Conservation (phyloP, 2,888 invertebrate species). For the Drosophila meridionalis region DNA sequence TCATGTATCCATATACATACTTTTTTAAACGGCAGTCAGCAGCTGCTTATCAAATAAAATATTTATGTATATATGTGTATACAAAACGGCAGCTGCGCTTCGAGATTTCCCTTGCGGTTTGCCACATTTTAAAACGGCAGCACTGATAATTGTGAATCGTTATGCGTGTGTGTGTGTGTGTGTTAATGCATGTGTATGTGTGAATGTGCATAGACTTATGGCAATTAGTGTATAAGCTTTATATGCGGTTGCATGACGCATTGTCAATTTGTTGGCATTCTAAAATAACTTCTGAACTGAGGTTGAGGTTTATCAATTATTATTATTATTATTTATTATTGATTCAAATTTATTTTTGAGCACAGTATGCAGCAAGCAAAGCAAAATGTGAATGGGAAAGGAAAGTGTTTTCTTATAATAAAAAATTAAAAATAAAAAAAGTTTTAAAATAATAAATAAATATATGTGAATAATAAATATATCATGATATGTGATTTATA, state of each 20-base stretch:
- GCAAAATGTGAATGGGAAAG: neutral
- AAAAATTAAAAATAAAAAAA: too few relatives aligned
- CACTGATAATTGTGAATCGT: conserved; percentile 13
- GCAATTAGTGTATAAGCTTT: conserved; percentile 25
- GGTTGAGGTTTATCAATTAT: neutral
- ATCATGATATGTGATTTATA: too few relatives aligned
- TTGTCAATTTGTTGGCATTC: conserved; percentile 2
- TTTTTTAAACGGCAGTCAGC: conserved; percentile 18
- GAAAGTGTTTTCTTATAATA: neutral
- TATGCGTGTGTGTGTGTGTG: neutral
- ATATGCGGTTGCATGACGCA: conserved; percentile 17
- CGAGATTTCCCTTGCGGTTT: conserved; percentile 49
- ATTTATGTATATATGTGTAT: neutral
- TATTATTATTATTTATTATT: neutral
- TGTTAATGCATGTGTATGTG: neutral
- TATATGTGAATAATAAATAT: too few relatives aligned
- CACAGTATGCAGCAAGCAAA: neutral
- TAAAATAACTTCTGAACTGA: conserved; percentile 3
- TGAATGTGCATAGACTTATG: neutral
- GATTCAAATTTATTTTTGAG: neutral
- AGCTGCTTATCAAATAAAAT: conserved; percentile 47
- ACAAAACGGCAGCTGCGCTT: conserved; percentile 36
- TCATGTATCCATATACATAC: neutral
- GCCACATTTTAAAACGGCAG: conserved; percentile 28
- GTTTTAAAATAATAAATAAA: too few relatives aligned